Evolutionary conservation across 2,113 vertebrate species (phyloP), one percentile per base, ranked within the genome.

Genomic region (Ammodramus savannarum): DNA sequence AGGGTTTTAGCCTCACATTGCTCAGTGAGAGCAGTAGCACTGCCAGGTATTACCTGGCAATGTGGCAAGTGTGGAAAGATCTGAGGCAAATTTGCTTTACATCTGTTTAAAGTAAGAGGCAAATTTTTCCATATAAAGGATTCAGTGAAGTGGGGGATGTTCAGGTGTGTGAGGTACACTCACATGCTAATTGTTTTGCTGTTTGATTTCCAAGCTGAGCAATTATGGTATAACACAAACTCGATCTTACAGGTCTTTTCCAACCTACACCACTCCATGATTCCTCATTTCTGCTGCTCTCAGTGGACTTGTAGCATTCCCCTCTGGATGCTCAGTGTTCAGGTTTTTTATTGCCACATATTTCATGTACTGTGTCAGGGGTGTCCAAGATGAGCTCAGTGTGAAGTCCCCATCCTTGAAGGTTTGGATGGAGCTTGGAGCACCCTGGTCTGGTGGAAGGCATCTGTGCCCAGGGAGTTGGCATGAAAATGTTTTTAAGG

Each of bases 161-260:
- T 87, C 16, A 87, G 74, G 74, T 84, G 66, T 61, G 48, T 88
- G 83, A 62, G 54, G 38, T 78, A 38, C 57, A 91, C 31, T 39
- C 66, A 57, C 27, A 49, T 3, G 2, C 49, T 92, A 74, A 85
- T 82, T 91, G 38, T 81, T 95, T 46, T 57, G 84, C 89, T 92
- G 44, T 79, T 92, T 85, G 62, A 82, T 93, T 92, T 87, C 72
- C 71, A 92, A 58, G 54, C 43, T 66, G 78, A 87, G 84, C 71
- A 91, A 92, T 97, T 94, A 49, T 32, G 44, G 39, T 39, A 34
- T n/a, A 58, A 51, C 59, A 80, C 26, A 93, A 90, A 93, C 67
- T 65, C 1, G 65, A 34, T 44, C 38, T 51, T 58, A 34, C 14
- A 51, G 26, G 4, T 44, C 23, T 77, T 77, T 51, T 63, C 66